phyloP scores from a whole-genome alignment of 1,140 invertebrate genomes.

The Drosophila equinoxialis region DNA sequence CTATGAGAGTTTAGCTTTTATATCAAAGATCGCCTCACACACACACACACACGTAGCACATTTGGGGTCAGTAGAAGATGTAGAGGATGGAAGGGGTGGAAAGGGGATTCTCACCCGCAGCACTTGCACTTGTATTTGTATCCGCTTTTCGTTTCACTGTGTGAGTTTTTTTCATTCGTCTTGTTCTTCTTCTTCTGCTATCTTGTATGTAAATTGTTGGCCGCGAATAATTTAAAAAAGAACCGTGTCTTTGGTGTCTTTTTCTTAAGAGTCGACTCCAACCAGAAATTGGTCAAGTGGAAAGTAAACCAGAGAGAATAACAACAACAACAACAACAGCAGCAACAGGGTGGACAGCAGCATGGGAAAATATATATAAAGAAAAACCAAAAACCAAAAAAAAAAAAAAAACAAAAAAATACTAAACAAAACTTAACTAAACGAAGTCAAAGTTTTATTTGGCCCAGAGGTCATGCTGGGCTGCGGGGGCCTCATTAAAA shows the following conservation, averaged over 20 bases:
- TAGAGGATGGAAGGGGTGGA: background rate
- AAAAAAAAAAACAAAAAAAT: constrained; percentile 8
- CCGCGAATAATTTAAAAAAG: constrained; percentile 62
- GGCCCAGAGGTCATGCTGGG: constrained; percentile 56
- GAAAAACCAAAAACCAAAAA: constrained; percentile 6
- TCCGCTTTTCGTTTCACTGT: constrained; percentile 73
- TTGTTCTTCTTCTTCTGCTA: constrained; percentile 1
- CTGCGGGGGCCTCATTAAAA: constrained; percentile 65
- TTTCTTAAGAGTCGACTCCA: constrained; percentile 44
- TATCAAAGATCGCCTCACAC: constrained; percentile 5
- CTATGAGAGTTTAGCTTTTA: constrained; percentile 50
- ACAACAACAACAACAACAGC: constrained; percentile 9
- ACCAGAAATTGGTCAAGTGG: constrained; percentile 76
- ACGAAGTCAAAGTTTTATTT: constrained; percentile 22
- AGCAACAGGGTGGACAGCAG: constrained; percentile 39
- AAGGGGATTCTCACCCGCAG: constrained; percentile 24
- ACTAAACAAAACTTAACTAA: constrained; percentile 7
- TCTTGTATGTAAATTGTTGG: constrained; percentile 42
- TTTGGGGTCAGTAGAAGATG: background rate
- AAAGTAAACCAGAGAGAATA: constrained; percentile 72
- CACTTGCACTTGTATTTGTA: constrained; percentile 71
- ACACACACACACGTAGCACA: background rate
- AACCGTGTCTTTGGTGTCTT: constrained; percentile 41
- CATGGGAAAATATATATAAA: constrained; percentile 44
- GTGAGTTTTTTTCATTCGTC: constrained; percentile 34